Percentiles rank a stretch among this genome's conserved stretches.
These are phyloP conservation scores for Habroteleia sp. DNA, from an alignment of 2,888 invertebrate species.

Conservation along the genomic window DNA sequence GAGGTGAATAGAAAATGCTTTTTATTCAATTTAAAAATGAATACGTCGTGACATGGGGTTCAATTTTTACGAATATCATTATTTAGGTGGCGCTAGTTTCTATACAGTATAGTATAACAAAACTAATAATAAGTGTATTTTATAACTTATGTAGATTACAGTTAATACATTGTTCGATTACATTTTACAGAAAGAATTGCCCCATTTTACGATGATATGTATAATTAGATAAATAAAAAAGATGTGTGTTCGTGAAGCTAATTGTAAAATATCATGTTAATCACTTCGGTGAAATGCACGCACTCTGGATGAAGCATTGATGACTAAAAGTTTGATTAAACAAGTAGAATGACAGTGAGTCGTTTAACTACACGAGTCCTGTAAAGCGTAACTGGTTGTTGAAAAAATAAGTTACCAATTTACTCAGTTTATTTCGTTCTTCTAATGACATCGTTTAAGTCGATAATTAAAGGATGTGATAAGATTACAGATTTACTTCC, in stretches of 20 bases:
- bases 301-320: constrained; percentile 51
- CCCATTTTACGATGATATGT: constrained; percentile 6
- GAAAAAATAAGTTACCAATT: neutral
- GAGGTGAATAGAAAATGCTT: constrained; percentile 1
- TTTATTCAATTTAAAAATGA: constrained; percentile 15
- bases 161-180: constrained; percentile 1
- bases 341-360: constrained; percentile 16
- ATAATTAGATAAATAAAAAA: constrained; percentile 12
- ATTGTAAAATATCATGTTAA: constrained; percentile 9
- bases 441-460: constrained; percentile 4
- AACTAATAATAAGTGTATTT: too few relatives aligned
- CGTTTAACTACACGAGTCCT: constrained; percentile 13
- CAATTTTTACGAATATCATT: too few relatives aligned
- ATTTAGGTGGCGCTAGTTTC: too few relatives aligned
- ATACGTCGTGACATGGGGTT: constrained; percentile 16
- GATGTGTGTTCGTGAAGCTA: constrained; percentile 19
- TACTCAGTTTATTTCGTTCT: constrained; percentile 8
- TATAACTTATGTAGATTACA: too few relatives aligned
- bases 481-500: constrained; percentile 39
- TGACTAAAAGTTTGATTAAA: constrained; percentile 4
- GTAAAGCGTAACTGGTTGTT: constrained; percentile 4
- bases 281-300: constrained; percentile 5
- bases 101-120: too few relatives aligned
- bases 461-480: constrained; percentile 15
- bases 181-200: neutral